These are phyloP conservation scores for Caenorhabditis uteleia DNA, from an alignment of 2,888 invertebrate species.

Conservation along the genomic window DNA sequence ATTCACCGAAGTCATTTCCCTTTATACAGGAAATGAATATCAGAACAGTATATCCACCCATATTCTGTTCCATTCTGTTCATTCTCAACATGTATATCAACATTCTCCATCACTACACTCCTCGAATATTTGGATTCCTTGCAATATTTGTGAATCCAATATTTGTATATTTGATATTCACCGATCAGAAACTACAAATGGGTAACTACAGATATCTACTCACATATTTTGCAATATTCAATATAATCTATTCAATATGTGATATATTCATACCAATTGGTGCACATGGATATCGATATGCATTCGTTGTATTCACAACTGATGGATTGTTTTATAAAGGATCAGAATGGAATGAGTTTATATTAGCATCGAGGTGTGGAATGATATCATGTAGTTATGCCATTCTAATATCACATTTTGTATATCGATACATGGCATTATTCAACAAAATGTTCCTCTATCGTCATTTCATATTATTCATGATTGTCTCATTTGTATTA, in stretches of 20 bases:
- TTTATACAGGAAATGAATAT: no score
- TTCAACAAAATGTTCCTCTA: constrained; percentile 8
- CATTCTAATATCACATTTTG: constrained; percentile 20
- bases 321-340: constrained; percentile 16
- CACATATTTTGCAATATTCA: constrained; percentile 17
- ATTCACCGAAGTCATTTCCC: no score
- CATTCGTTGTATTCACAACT: neutral
- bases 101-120: constrained; percentile 21
- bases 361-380: constrained; percentile 9
- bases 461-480: no score
- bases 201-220: constrained; percentile 18
- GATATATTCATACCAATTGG: constrained; percentile 18
- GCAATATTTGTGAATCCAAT: constrained; percentile 12
- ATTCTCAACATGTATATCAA: constrained; percentile 22
- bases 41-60: no score
- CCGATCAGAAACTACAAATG: constrained; percentile 8
- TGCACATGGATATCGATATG: neutral
- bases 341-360: no score
- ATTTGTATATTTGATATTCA: constrained; percentile 16
- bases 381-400: constrained; percentile 21
- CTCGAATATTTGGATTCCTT: constrained; percentile 8
- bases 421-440: constrained; percentile 18
- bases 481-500: neutral
- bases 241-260: constrained; percentile 14
- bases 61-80: no score